Percentiles rank a stretch among this genome's conserved stretches.
Evolutionary conservation across 2,888 invertebrate genomes (phyloP).

Genomic region (Drosophila gaucha): DNA sequence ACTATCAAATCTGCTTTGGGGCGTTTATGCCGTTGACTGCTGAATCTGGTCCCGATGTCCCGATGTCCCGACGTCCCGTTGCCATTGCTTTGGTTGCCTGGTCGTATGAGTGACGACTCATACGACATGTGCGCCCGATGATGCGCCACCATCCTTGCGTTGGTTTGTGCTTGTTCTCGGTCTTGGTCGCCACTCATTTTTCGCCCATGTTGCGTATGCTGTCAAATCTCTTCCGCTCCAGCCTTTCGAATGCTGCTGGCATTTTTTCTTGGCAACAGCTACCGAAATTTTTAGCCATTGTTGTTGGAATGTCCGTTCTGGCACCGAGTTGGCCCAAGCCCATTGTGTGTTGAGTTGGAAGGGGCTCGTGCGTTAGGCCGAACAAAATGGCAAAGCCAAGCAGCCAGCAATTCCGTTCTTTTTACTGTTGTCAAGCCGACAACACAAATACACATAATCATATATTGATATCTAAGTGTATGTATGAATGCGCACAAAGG

Average conservation of each 20-base stretch:
- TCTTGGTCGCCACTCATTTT: slow-evolving; percentile 70
- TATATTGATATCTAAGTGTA: slow-evolving; percentile 11
- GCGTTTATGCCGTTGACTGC: slow-evolving; percentile 61
- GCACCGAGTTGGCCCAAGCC: slow-evolving; percentile 66
- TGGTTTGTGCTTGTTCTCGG: slow-evolving; percentile 11
- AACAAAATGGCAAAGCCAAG: slow-evolving; percentile 5
- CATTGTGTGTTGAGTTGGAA: slow-evolving; percentile 38
- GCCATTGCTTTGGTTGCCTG: slow-evolving; percentile 31
- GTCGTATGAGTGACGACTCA: slow-evolving; percentile 54
- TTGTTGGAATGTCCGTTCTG: slow-evolving; percentile 79
- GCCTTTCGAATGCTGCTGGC: slow-evolving; percentile 56
- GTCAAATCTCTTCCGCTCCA: slow-evolving; percentile 76
- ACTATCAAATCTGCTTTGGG: slow-evolving; percentile 77
- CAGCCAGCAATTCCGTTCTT: slow-evolving; percentile 70
- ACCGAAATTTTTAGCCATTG: slow-evolving; percentile 50
- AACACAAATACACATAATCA: slow-evolving; percentile 42
- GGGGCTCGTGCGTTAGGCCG: slow-evolving; percentile 46
- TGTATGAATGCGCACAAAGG: slow-evolving; percentile 56
- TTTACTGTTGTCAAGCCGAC: slow-evolving; percentile 75
- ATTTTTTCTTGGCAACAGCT: slow-evolving; percentile 58
- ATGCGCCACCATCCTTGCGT: slow-evolving; percentile 41
- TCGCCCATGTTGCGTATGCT: slow-evolving; percentile 79
- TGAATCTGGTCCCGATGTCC: not conserved
- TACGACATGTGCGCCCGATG: slow-evolving; percentile 71
- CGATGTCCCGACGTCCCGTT: slow-evolving; percentile 15